Evolutionary conservation across 2,113 vertebrate genomes (phyloP).

Genomic region (Empidonax traillii): DNA sequence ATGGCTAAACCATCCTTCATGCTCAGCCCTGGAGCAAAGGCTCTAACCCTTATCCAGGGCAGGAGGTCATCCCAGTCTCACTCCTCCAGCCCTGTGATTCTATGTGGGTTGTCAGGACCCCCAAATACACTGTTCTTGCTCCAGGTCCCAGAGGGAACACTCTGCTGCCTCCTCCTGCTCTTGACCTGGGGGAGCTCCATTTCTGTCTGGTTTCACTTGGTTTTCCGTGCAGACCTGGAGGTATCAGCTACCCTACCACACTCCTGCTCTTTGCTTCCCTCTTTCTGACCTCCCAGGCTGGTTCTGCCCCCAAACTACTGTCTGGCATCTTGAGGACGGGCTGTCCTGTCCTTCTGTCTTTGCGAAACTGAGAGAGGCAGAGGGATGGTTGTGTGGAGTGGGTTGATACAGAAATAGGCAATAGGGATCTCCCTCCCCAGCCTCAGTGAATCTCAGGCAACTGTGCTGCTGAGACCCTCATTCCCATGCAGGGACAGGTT

Average conservation of each 20-base stretch:
- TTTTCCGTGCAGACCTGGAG: neutral
- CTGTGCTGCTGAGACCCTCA: neutral
- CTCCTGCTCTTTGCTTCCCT: conserved; percentile 34
- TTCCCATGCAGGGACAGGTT: neutral
- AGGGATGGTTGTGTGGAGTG: neutral
- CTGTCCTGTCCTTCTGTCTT: neutral
- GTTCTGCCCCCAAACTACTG: neutral
- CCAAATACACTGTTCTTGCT: neutral
- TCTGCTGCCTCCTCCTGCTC: neutral
- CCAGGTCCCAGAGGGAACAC: neutral
- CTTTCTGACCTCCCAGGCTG: conserved; percentile 20
- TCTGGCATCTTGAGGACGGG: neutral
- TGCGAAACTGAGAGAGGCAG: neutral
- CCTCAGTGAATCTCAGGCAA: neutral
- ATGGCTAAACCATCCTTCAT: accelerated
- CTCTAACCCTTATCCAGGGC: neutral
- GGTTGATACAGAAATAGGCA: neutral
- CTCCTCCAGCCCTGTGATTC: neutral
- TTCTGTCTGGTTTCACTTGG: neutral
- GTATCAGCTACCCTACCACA: neutral
- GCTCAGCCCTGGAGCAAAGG: neutral
- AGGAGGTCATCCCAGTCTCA: neutral
- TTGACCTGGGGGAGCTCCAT: neutral
- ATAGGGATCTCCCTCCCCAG: neutral
- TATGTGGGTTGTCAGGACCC: neutral